Evolutionary conservation across 2,888 invertebrate genomes (phyloP), one percentile per base, ranked within the genome.

Genomic region (Pterostichus madidus): DNA sequence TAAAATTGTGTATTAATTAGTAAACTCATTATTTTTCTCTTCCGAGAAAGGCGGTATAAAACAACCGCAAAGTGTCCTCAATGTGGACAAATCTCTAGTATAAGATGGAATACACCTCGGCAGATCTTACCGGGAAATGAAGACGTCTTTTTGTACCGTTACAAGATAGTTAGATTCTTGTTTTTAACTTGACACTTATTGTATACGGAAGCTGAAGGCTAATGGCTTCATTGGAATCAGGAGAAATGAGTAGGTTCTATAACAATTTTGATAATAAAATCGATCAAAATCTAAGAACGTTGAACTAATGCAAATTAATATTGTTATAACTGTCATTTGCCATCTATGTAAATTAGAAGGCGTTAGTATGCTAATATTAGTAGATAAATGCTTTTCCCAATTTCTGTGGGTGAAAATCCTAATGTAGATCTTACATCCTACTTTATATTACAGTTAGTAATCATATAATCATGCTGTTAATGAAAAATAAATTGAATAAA

Each of bases 201-300:
- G 59, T 10, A 59, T 59, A 59, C 24, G 59, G 59, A 10, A 59
- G 31, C 31, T 59, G 31, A 59, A 17, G 59, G 59, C 59, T 59
- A 59, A 59, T 59, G 59, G 59, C 59, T 59, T 59, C 59, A 59
- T 59, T 4, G 59, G 31, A 59, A 56, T 56, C 8, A 17, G 17
- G 15, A 59, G 59, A 59, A 59, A 59, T 17, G 59, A 39, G 39
- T 59, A 24, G 59, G 59, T 24, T 24, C 10, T 8, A 5, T 39
- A 5, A 39, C 39, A 39, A 39, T 39, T 39, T 39, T 39, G 39
- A 39, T 39, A 39, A 39, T 39, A 39, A 8, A 39, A 59, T 59
- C 24, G 31, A 59, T 56, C 24, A 10, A 8, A 56, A 56, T 56
- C 17, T 5, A 56, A 8, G 17, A 10, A 59, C 24, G 59, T 24